A percentile compares a stretch with the other conserved stretches of the same genome.
phyloP scores from a whole-genome alignment of 2,113 vertebrate genomes.

The Strigops habroptila region DNA sequence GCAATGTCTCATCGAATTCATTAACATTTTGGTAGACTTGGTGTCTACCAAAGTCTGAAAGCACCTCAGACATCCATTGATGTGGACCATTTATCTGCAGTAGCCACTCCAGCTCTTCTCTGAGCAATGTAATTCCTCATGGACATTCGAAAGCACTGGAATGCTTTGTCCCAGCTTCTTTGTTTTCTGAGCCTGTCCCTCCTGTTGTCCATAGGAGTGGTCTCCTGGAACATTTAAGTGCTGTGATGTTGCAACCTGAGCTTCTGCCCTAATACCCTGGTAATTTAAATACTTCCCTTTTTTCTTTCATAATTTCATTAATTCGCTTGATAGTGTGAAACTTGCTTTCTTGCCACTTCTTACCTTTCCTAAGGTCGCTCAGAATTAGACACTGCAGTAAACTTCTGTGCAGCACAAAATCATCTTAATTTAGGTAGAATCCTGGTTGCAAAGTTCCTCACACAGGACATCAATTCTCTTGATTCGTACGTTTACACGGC shows the following conservation, averaged over 20 bases:
- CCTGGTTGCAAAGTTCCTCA: background rate
- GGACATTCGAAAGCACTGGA: background rate
- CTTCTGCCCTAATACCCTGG: background rate
- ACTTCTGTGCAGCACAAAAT: background rate
- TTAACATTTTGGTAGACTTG: background rate
- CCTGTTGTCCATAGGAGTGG: background rate
- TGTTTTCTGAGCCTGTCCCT: background rate
- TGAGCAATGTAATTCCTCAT: background rate
- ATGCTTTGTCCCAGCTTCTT: background rate
- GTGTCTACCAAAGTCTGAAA: background rate
- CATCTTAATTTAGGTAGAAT: background rate
- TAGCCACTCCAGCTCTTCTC: background rate
- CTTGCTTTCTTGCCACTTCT: background rate
- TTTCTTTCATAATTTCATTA: background rate
- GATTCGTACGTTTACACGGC: background rate
- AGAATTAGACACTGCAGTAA: background rate
- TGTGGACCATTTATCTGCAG: background rate
- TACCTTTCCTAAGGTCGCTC: background rate
- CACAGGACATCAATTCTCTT: background rate
- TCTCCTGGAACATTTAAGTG: background rate
- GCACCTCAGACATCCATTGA: background rate
- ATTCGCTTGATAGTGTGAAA: background rate
- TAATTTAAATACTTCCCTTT: background rate
- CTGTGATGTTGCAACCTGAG: background rate
- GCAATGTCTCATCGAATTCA: background rate